Conservation (phyloP, 2,888 invertebrate genomes). For the Odontocolon sp. region DNA sequence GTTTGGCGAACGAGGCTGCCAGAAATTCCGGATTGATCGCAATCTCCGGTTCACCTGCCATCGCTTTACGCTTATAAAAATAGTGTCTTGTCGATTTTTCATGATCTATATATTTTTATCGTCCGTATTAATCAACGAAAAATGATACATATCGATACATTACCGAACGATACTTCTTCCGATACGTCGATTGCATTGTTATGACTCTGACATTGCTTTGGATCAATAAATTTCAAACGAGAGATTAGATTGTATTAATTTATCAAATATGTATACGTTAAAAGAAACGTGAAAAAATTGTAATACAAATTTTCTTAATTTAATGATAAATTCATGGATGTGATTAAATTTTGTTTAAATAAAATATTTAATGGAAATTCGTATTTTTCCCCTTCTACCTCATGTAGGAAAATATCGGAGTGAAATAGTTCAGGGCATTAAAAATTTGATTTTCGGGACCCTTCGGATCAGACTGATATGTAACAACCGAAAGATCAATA, state of each 20-base stretch:
- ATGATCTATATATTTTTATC: constrained; percentile 1
- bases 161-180: constrained; percentile 13
- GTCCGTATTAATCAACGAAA: constrained; percentile 2
- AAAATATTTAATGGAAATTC: not conserved
- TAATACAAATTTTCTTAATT: too few species aligned
- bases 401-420: not conserved
- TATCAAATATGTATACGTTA: too few species aligned
- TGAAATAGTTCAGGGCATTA: not conserved
- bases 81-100: constrained; percentile 2
- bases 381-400: not conserved
- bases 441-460: not conserved
- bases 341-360: not conserved
- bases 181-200: constrained; percentile 30
- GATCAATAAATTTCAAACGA: constrained; percentile 28
- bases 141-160: not conserved
- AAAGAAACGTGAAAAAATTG: too few species aligned
- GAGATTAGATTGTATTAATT: not conserved
- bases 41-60: constrained; percentile 27
- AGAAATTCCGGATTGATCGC: constrained; percentile 53
- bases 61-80: constrained; percentile 45
- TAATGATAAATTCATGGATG: not conserved
- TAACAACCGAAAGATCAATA: not conserved
- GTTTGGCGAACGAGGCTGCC: constrained; percentile 56
- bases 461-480: not conserved
- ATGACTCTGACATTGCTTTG: constrained; percentile 31